A percentile compares a stretch with the other conserved stretches of the same genome.
These are phyloP conservation scores for Rhaphigaster nebulosa DNA, from an alignment of 2,888 invertebrate species.

Conservation along the genomic window DNA sequence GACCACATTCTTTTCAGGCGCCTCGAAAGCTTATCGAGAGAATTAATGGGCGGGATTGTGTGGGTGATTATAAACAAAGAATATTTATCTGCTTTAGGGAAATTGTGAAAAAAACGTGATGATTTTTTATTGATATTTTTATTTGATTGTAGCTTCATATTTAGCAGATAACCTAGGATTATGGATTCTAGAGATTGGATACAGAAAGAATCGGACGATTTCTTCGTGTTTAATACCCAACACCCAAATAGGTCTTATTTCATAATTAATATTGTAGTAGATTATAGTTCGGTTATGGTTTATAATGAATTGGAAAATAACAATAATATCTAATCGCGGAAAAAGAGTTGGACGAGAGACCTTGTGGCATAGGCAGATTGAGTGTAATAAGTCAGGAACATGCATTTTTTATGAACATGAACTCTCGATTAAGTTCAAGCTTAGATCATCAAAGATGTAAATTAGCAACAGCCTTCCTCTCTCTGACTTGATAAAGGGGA, in stretches of 20 bases:
- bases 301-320: too few relatives aligned
- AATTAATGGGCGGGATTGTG: background rate
- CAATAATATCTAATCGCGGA: background rate
- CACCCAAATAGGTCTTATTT: too few relatives aligned
- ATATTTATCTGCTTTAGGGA: background rate
- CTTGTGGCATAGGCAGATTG: background rate
- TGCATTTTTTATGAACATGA: background rate
- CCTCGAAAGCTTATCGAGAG: background rate
- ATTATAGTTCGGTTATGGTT: too few relatives aligned
- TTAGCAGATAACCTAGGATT: background rate
- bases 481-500: background rate
- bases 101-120: background rate
- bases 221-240: background rate
- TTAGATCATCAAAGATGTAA: background rate
- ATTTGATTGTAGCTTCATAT: background rate
- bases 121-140: background rate
- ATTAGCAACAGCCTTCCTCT: background rate
- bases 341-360: background rate
- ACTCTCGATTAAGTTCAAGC: background rate
- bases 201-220: background rate
- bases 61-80: background rate
- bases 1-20: conserved; percentile 20
- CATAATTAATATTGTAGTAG: too few relatives aligned
- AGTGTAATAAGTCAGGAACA: background rate
- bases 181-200: background rate